phyloP scores from a whole-genome alignment of 2,797 vertebrate species.

The Tinamus major region DNA sequence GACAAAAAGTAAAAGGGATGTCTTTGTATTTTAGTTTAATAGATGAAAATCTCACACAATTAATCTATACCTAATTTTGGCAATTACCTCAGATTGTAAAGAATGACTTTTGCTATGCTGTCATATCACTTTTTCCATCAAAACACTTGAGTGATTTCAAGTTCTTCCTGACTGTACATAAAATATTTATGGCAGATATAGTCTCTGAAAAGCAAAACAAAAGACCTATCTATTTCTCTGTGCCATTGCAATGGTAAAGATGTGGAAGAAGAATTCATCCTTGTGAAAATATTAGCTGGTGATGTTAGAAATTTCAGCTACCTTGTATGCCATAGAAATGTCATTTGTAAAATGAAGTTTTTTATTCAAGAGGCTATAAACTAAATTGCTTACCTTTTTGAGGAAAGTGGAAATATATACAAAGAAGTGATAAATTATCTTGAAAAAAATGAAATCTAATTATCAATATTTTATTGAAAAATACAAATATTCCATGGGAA shows the following conservation, averaged over 20 bases:
- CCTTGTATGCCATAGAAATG: conserved; percentile 14
- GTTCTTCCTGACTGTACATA: neutral
- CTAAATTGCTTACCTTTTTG: conserved; percentile 4
- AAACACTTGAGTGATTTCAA: neutral
- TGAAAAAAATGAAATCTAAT: neutral
- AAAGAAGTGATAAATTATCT: neutral
- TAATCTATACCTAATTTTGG: neutral
- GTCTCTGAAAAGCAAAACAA: conserved; percentile 4
- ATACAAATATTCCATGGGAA: neutral
- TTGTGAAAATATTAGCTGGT: conserved; percentile 29
- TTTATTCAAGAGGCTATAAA: neutral
- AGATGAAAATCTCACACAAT: neutral
- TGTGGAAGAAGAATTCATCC: conserved; percentile 21
- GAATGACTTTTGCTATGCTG: neutral
- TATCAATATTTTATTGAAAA: neutral
- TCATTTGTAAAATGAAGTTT: neutral
- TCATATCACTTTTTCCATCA: neutral
- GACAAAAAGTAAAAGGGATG: neutral
- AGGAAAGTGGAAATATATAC: neutral
- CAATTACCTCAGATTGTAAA: neutral
- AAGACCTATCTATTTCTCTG: neutral
- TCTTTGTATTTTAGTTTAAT: neutral
- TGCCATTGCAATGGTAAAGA: neutral
- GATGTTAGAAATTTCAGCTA: conserved; percentile 27
- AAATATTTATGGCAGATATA: conserved; percentile 26